A percentile compares a stretch with the other conserved stretches of the same genome.
These are phyloP conservation scores for Pheosia gnoma DNA, from an alignment of 2,888 invertebrate genomes.

Conservation along the genomic window DNA sequence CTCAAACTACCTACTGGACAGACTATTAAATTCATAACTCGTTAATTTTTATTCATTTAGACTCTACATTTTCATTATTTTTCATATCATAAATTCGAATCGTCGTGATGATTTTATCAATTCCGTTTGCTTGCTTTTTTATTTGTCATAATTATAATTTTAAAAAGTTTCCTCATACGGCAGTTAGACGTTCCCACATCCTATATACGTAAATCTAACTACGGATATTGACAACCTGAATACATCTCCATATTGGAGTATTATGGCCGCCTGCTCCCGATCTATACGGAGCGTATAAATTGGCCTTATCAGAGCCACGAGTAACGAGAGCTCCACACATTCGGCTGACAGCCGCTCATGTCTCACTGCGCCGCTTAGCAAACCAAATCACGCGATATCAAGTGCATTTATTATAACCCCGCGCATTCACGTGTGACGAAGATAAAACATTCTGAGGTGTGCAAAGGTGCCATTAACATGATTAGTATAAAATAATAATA, in stretches of 20 bases:
- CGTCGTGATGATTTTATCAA: too few relatives aligned
- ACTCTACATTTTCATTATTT: too few relatives aligned
- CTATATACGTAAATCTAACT: too few relatives aligned
- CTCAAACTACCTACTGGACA: too few relatives aligned
- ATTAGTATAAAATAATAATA: neutral
- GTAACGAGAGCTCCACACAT: conserved; percentile 57
- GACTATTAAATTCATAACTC: too few relatives aligned
- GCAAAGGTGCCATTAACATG: neutral
- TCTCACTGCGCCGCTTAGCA: conserved; percentile 58
- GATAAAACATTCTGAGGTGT: neutral
- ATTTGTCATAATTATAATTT: too few relatives aligned
- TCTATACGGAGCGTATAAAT: conserved; percentile 46
- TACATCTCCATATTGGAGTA: neutral
- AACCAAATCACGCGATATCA: conserved; percentile 70
- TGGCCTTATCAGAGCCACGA: conserved; percentile 53
- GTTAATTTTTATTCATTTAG: too few relatives aligned
- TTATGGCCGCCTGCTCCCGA: neutral
- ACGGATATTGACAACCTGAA: too few relatives aligned
- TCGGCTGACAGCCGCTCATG: conserved; percentile 57
- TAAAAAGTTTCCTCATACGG: too few relatives aligned
- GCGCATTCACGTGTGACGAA: neutral
- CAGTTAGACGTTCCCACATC: too few relatives aligned
- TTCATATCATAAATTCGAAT: too few relatives aligned
- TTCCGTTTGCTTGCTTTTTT: too few relatives aligned
- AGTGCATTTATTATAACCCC: conserved; percentile 7